Percentiles rank a stretch among this genome's conserved stretches.
phyloP scores from a whole-genome alignment of 2,888 invertebrate species.

The Coremacera marginata region DNA sequence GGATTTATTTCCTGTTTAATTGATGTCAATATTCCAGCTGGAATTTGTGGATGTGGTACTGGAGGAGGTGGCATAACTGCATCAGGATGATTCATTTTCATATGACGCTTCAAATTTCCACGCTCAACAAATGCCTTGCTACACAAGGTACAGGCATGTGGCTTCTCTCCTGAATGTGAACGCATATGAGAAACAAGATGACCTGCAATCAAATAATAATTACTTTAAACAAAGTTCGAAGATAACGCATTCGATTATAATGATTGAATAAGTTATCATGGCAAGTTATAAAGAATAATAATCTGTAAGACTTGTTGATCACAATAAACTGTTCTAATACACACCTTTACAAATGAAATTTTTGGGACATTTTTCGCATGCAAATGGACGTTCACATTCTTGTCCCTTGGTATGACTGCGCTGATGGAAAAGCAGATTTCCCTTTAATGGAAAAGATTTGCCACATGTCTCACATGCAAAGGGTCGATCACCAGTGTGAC shows the following conservation, averaged over 20 bases:
- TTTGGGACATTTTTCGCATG: constrained; percentile 87
- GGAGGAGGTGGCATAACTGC: constrained; percentile 69
- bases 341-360: constrained; percentile 89
- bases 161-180: constrained; percentile 77
- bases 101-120: constrained; percentile 81
- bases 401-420: constrained; percentile 85
- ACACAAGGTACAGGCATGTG: constrained; percentile 77
- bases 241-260: not conserved
- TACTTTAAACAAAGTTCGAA: not conserved
- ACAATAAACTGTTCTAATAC: constrained; percentile 9
- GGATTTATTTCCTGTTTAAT: constrained; percentile 68
- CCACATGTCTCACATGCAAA: constrained; percentile 88
- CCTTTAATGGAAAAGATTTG: constrained; percentile 87
- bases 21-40: constrained; percentile 67
- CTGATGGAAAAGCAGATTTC: constrained; percentile 87
- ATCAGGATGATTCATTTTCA: constrained; percentile 78
- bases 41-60: constrained; percentile 67
- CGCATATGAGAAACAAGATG: constrained; percentile 86
- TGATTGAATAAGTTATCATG: too few species aligned
- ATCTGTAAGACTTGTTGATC: too few species aligned
- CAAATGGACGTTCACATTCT: constrained; percentile 77
- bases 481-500: constrained; percentile 83
- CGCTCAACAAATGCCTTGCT: constrained; percentile 85
- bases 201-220: constrained; percentile 61
- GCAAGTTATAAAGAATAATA: too few species aligned